A percentile compares a stretch with the other conserved stretches of the same genome.
Conservation (phyloP, 2,113 vertebrate genomes). For the Promerops cafer region DNA sequence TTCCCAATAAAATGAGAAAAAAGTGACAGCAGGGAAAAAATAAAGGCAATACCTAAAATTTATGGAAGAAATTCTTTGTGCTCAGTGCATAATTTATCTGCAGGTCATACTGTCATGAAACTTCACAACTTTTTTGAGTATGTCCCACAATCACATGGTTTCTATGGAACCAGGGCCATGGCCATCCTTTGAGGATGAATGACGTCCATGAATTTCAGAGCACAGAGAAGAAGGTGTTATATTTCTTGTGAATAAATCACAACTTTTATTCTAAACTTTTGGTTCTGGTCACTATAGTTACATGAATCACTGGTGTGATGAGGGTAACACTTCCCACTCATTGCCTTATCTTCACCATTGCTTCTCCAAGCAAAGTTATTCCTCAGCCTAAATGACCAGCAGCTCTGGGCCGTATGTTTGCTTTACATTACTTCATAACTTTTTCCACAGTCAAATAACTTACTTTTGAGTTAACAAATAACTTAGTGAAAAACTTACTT, state of each 20-base stretch:
- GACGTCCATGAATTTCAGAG: background rate
- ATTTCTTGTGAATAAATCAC: background rate
- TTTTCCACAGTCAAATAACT: background rate
- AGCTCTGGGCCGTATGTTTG: background rate
- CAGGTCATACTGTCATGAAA: background rate
- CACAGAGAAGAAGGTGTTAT: background rate
- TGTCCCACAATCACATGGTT: background rate
- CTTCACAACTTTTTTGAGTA: background rate
- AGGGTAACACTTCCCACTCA: background rate
- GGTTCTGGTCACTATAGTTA: background rate
- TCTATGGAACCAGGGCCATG: background rate
- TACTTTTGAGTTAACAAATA: background rate
- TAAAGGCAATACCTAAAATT: background rate
- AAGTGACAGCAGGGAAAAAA: background rate
- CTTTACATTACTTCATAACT: background rate
- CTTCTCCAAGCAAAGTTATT: background rate
- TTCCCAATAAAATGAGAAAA: background rate
- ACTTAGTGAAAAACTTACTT: slow-evolving; percentile 73
- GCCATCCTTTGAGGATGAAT: background rate
- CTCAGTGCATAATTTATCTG: background rate
- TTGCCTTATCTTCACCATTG: background rate
- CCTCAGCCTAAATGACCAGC: background rate
- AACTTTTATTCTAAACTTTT: background rate
- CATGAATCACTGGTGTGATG: background rate
- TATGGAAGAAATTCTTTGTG: background rate